Conservation (phyloP, 2,113 vertebrate species). For the Helogale parvula region DNA sequence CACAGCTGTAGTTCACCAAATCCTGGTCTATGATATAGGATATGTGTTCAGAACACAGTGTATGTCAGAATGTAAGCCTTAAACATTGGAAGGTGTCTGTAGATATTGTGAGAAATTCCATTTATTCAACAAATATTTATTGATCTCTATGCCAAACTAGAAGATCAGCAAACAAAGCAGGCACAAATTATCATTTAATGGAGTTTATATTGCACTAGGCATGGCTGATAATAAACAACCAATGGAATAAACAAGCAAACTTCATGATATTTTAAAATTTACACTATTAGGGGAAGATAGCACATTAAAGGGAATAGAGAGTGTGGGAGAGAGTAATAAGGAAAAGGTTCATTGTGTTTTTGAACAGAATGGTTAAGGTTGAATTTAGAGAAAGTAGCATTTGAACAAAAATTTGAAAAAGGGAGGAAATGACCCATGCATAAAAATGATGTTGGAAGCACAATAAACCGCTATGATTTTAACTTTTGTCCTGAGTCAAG, state of each 20-base stretch:
- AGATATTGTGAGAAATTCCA: background rate
- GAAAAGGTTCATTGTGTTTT: background rate
- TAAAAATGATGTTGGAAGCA: background rate
- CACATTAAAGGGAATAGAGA: background rate
- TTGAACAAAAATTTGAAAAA: background rate
- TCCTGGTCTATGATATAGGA: background rate
- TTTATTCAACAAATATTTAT: background rate
- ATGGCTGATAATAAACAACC: background rate
- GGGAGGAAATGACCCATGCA: background rate
- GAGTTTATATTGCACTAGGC: background rate
- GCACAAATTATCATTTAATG: background rate
- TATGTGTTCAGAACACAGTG: background rate
- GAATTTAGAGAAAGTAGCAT: background rate
- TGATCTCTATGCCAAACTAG: background rate
- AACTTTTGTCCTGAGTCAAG: background rate
- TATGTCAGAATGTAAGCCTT: background rate
- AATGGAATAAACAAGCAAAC: background rate
- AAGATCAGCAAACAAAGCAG: background rate
- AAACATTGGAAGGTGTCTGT: background rate
- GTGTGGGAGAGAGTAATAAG: background rate
- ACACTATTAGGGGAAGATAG: background rate
- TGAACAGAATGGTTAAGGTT: background rate
- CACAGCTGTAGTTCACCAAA: background rate
- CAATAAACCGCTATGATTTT: background rate
- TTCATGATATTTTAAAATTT: background rate